phyloP scores from a whole-genome alignment of 2,797 vertebrate genomes.

The Manis crassicaudata region DNA sequence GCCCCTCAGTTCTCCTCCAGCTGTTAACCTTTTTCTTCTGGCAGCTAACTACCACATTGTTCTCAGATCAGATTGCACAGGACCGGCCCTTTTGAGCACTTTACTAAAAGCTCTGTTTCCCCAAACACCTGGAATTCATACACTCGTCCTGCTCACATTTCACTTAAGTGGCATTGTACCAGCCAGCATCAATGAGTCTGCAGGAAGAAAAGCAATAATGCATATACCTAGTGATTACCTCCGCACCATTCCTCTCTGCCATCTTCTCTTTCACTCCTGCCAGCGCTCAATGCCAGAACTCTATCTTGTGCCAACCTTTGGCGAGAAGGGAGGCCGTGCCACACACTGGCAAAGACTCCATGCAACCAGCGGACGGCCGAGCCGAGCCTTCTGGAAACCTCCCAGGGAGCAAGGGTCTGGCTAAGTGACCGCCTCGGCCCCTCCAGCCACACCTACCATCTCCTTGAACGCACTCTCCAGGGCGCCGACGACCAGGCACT shows the following conservation, averaged over 20 bases:
- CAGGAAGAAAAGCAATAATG: background rate
- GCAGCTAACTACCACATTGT: background rate
- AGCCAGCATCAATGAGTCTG: background rate
- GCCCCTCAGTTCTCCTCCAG: too few relatives aligned
- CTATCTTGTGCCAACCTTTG: background rate
- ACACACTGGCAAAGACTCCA: fast-evolving
- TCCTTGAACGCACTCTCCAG: slow-evolving; percentile 98
- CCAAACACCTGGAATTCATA: background rate
- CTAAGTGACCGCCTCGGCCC: fast-evolving
- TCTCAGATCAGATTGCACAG: background rate
- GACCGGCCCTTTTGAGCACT: background rate
- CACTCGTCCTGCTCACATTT: background rate
- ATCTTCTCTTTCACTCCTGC: background rate
- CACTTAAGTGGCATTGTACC: background rate
- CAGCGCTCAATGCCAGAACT: background rate
- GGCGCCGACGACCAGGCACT: slow-evolving; percentile 96
- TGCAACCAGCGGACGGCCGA: fast-evolving
- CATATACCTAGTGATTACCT: background rate
- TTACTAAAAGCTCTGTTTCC: background rate
- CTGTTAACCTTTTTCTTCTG: background rate
- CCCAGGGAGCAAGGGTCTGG: background rate
- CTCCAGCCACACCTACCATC: slow-evolving; percentile 89
- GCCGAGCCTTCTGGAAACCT: fast-evolving
- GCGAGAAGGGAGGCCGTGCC: background rate
- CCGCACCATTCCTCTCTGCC: background rate